Evolutionary conservation across 2,113 vertebrate genomes (phyloP).

Genomic region (Naja naja): DNA sequence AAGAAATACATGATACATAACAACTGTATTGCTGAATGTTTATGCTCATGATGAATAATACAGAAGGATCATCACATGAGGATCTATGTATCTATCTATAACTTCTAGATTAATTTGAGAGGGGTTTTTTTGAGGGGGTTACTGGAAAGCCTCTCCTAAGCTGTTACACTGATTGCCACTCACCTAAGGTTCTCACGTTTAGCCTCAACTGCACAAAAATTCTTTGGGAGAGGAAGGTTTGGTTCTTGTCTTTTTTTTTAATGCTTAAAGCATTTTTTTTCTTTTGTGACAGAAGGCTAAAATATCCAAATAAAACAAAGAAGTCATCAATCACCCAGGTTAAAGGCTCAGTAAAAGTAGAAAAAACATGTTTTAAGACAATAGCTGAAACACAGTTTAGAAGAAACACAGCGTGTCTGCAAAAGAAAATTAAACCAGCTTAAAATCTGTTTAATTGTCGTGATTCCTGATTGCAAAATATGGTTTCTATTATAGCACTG

Average conservation of each 20-base stretch:
- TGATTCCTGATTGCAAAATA: not conserved
- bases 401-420: not conserved
- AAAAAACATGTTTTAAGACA: not conserved
- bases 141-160: constrained; percentile 29
- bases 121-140: not conserved
- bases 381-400: not conserved
- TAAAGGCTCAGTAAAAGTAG: not conserved
- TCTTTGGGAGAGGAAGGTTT: not conserved
- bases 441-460: not conserved
- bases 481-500: not conserved
- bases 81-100: constrained; percentile 38
- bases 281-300: constrained; percentile 1
- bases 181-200: constrained; percentile 19
- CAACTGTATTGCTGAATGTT: not conserved
- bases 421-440: constrained; percentile 3
- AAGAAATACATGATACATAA: not conserved
- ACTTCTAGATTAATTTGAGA: not conserved
- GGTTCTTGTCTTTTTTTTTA: not conserved
- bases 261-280: constrained; percentile 4
- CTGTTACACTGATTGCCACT: constrained; percentile 39
- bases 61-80: constrained; percentile 23
- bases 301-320: constrained; percentile 20
- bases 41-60: constrained; percentile 2
- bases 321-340: constrained; percentile 3
- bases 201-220: constrained; percentile 32